Evolutionary conservation across 2,888 invertebrate genomes (phyloP), one percentile per base, ranked within the genome.

Genomic region (Carterocephalus palaemon): DNA sequence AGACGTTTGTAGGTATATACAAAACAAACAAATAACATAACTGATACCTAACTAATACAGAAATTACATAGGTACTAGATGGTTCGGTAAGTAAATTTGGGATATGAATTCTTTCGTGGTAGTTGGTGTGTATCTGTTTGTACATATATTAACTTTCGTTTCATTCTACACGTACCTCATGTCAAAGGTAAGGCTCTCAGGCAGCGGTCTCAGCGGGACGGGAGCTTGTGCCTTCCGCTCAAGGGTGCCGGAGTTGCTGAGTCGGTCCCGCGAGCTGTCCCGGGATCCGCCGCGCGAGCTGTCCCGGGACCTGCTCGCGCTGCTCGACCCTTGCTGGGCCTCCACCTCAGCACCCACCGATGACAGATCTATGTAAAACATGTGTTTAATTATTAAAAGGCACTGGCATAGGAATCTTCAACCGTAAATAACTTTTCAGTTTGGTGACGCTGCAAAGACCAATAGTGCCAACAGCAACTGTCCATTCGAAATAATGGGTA

Each of bases 101-200:
- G n/a, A n/a, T n/a, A n/a, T n/a, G n/a, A n/a, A n/a, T n/a, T n/a
- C n/a, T n/a, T n/a, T n/a, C n/a, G n/a, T n/a, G n/a, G n/a, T n/a
- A n/a, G n/a, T n/a, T n/a, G n/a, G n/a, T n/a, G n/a, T n/a, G n/a
- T n/a, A n/a, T n/a, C n/a, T n/a, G n/a, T n/a, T n/a, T n/a, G n/a
- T n/a, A n/a, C n/a, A n/a, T n/a, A n/a, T n/a, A n/a, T n/a, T n/a
- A n/a, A n/a, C n/a, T n/a, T n/a, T n/a, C 1, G 6, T 26, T 6
- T 7, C 4, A 12, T 7, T n/a, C n/a, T n/a, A n/a, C n/a, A 33
- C 67, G 68, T 70, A 94, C 95, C 91, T 91, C 88, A 97, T 94
- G 79, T 97, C 97, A 74, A 95, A 95, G 20, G 94, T 92, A 17
- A 97, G 87, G 7, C 95, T 95, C 59, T 94, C 93, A 0, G 96